Percentiles rank a stretch among this genome's conserved stretches.
Evolutionary conservation across 2,888 invertebrate species (phyloP).

Genomic region (Cabera pusaria): DNA sequence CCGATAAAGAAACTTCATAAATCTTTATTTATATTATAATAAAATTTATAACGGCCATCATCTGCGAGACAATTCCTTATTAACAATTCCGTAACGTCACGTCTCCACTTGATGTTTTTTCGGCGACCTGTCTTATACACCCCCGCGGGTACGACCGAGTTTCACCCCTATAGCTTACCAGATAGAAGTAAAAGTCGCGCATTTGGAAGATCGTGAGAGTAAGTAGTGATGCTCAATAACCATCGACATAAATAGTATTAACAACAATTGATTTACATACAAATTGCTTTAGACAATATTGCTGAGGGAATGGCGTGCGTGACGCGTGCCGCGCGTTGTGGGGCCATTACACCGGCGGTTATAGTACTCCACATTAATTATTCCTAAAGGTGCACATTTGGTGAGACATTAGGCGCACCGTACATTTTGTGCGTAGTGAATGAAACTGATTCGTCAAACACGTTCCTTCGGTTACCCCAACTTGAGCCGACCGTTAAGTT

Average conservation of each 20-base stretch:
- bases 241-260: conserved; percentile 81
- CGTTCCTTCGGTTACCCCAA: too few relatives aligned
- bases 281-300: conserved; percentile 83
- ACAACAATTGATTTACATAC: conserved; percentile 84
- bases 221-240: conserved; percentile 78
- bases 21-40: conserved; percentile 76
- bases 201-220: conserved; percentile 51
- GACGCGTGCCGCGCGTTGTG: conserved; percentile 64
- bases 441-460: too few relatives aligned
- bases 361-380: too few relatives aligned
- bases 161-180: conserved; percentile 32
- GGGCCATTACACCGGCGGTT: conserved; percentile 42
- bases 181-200: conserved; percentile 45
- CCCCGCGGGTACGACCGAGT: conserved; percentile 25
- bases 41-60: conserved; percentile 73
- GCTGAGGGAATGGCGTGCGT: conserved; percentile 80
- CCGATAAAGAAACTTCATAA: conserved; percentile 59
- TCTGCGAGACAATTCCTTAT: conserved; percentile 65
- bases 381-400: too few relatives aligned
- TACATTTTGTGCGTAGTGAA: too few relatives aligned
- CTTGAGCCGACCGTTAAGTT: too few relatives aligned
- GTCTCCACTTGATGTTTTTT: conserved; percentile 63
- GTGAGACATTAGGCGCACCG: too few relatives aligned
- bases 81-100: conserved; percentile 73
- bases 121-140: conserved; percentile 47